These are phyloP conservation scores for Brienomyrus longianalis DNA, from an alignment of 2,113 vertebrate genomes.

Conservation along the genomic window DNA sequence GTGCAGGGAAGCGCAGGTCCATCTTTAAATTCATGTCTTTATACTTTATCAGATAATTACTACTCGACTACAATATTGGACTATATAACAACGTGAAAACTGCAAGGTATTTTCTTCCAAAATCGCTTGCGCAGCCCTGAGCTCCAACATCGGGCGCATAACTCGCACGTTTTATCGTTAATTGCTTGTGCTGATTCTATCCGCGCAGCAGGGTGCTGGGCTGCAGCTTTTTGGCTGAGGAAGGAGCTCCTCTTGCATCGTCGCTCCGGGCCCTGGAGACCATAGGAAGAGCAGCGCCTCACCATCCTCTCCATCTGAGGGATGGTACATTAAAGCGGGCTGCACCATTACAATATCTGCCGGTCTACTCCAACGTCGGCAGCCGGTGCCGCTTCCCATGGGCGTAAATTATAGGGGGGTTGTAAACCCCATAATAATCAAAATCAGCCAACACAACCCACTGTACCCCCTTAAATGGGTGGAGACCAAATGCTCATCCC, in stretches of 20 bases:
- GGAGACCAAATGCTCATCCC: neutral
- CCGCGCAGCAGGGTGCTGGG: neutral
- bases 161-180: neutral
- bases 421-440: neutral
- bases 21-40: neutral
- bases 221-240: neutral
- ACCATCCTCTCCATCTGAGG: neutral
- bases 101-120: neutral
- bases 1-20: neutral
- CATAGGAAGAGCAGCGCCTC: neutral
- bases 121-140: neutral
- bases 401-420: neutral
- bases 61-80: neutral
- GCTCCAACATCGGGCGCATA: neutral
- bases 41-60: constrained; percentile 1
- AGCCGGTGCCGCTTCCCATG: neutral
- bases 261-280: neutral
- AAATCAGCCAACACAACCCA: neutral
- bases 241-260: neutral
- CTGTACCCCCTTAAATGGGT: neutral
- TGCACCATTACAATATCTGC: neutral
- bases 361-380: neutral
- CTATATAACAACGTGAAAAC: neutral
- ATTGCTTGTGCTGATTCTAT: neutral
- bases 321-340: neutral